These are phyloP conservation scores for Volucella bombylans DNA, from an alignment of 2,888 invertebrate species.

Conservation along the genomic window DNA sequence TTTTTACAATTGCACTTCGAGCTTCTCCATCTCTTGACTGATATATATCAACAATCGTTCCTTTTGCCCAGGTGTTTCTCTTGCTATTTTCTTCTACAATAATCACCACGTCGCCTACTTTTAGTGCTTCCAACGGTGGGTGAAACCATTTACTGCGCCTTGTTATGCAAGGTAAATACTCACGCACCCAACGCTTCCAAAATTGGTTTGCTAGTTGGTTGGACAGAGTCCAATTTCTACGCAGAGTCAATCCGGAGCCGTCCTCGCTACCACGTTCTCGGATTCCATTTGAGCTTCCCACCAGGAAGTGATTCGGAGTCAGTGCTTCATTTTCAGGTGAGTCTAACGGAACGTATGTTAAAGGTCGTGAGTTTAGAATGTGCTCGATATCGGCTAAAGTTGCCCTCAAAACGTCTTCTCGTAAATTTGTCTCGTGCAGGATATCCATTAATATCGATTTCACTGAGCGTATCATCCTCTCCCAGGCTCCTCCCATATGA, in stretches of 20 bases:
- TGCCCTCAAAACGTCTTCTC: not conserved
- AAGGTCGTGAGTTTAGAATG: not conserved
- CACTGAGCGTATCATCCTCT: conserved; percentile 38
- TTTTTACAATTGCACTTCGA: conserved; percentile 62
- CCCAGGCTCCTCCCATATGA: conserved; percentile 39
- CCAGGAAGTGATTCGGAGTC: conserved; percentile 28
- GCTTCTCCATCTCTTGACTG: conserved; percentile 47
- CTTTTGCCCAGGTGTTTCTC: conserved; percentile 55
- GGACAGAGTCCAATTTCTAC: conserved; percentile 27
- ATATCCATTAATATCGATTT: conserved; percentile 8
- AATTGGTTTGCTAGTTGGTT: conserved; percentile 55
- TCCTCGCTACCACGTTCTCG: conserved; percentile 1
- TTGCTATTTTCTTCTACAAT: conserved; percentile 61
- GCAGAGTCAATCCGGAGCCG: conserved; percentile 2
- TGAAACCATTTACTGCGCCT: conserved; percentile 51
- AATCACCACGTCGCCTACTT: conserved; percentile 51
- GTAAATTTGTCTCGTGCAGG: not conserved
- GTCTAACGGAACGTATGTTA: not conserved
- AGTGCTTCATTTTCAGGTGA: conserved; percentile 29
- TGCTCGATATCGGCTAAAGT: not conserved
- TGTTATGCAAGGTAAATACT: conserved; percentile 52
- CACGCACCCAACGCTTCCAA: conserved; percentile 62
- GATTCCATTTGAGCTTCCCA: conserved; percentile 37
- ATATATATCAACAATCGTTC: conserved; percentile 52
- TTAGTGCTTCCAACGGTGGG: conserved; percentile 19